Conservation (phyloP, 2,797 vertebrate species). For the Cyclopterus lumpus region DNA sequence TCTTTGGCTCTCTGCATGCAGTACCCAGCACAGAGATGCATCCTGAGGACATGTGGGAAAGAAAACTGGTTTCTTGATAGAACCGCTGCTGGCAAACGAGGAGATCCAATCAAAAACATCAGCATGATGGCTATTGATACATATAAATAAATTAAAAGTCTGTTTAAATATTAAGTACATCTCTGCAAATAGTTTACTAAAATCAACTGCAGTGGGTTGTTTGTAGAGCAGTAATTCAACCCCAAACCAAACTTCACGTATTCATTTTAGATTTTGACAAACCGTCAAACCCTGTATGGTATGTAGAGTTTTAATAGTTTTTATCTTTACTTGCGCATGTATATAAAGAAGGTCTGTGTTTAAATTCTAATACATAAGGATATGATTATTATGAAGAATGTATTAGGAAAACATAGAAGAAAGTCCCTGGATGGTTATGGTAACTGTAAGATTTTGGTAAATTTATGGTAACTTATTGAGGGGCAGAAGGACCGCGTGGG, state of each 20-base stretch:
- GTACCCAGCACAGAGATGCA: neutral
- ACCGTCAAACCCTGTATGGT: neutral
- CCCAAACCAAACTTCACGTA: neutral
- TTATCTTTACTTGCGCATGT: too few relatives aligned
- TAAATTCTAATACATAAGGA: too few relatives aligned
- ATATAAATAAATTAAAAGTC: neutral
- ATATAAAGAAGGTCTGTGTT: too few relatives aligned
- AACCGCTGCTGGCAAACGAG: slow-evolving; percentile 22
- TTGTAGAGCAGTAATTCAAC: neutral
- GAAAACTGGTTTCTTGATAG: slow-evolving; percentile 1
- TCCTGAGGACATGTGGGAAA: slow-evolving; percentile 19
- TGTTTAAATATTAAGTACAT: neutral
- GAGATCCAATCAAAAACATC: slow-evolving; percentile 7
- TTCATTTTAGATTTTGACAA: neutral
- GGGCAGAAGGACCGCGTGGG: too few relatives aligned
- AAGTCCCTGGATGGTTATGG: too few relatives aligned
- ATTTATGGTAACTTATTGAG: too few relatives aligned
- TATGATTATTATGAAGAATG: too few relatives aligned
- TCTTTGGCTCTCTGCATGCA: slow-evolving; percentile 13
- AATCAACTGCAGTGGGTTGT: too few relatives aligned
- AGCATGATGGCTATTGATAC: slow-evolving; percentile 13
- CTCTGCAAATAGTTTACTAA: neutral
- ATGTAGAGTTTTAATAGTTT: too few relatives aligned
- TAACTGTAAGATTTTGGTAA: too few relatives aligned
- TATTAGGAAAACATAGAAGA: too few relatives aligned